These are phyloP conservation scores for Pogonomyrmex californicus DNA, from an alignment of 1,140 invertebrate species.

Conservation along the genomic window DNA sequence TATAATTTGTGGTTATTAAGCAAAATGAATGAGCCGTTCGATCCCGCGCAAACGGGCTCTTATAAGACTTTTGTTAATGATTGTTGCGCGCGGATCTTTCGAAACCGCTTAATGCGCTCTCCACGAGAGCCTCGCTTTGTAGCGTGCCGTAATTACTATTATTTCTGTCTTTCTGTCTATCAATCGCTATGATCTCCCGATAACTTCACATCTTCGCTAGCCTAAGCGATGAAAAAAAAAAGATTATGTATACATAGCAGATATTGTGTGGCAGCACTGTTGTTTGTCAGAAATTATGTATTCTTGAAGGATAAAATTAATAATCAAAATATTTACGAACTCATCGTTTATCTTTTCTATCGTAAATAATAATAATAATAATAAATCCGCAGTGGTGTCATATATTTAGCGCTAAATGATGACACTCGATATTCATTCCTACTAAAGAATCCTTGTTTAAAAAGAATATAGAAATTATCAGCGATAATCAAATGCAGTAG, in stretches of 20 bases:
- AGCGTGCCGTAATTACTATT: slow-evolving; percentile 37
- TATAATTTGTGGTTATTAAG: slow-evolving; percentile 84
- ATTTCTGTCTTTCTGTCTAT: slow-evolving; percentile 58
- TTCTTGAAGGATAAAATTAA: background rate
- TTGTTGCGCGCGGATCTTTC: slow-evolving; percentile 53
- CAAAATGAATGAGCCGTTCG: slow-evolving; percentile 78
- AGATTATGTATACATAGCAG: background rate
- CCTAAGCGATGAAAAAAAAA: background rate
- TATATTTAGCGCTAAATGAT: background rate
- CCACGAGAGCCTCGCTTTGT: slow-evolving; percentile 26
- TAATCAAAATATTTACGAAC: background rate
- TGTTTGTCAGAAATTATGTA: background rate
- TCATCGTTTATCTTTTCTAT: background rate
- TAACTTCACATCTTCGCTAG: slow-evolving; percentile 30
- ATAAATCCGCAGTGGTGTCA: background rate
- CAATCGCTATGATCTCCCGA: slow-evolving; percentile 66
- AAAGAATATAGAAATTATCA: background rate
- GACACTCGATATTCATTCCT: background rate
- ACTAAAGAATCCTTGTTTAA: background rate
- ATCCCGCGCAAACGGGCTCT: slow-evolving; percentile 80
- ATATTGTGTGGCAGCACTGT: background rate
- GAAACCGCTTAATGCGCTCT: slow-evolving; percentile 60
- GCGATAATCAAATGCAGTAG: background rate
- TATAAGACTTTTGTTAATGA: slow-evolving; percentile 78
- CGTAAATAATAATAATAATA: background rate